Evolutionary conservation across 2,797 vertebrate species (phyloP), one percentile per base, ranked within the genome.

Genomic region (Carduelis carduelis): DNA sequence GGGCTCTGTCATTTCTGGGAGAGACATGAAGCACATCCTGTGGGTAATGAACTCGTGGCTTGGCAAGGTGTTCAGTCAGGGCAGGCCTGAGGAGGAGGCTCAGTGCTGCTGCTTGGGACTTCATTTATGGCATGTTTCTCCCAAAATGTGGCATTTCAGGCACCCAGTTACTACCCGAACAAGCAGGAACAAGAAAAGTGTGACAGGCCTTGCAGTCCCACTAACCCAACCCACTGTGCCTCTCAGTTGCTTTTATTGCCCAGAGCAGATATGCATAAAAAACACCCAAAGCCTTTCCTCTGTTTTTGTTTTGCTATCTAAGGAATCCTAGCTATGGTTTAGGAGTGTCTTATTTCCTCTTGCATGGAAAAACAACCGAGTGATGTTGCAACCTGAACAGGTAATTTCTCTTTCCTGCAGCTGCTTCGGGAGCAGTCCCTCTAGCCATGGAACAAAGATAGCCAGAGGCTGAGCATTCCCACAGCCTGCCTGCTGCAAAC

Each of bases 381-480:
- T 68, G 71, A 44, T 55, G 71, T 71, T 71, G 49, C 22, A 46
- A 7, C 32, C 60, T 37, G 13, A 49, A 4, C 34, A 72, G 77
- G 20, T 8, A 12, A 49, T 30, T 77, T 70, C 43, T 91, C 63
- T 89, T 47, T 81, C 59, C 83, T 90, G 39, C 39, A 47, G 4
- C 65, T 19, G 63, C 2, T 72, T 26, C 0, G 1, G 50, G 24
- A 61, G 13, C 35, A 18, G n/a, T 16, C 53, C 55, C 0, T 0
- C 43, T 37, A 81, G 11, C 11, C 46, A 30, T 18, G 35, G 80
- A 19, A 28, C 23, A 39, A n/a, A 75, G 61, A 53, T 4, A 77
- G 75, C 72, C 76, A 53, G 72, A n/a, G 82, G 75, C 34, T 75
- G 79, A 37, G 34, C 35, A n/a, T 64, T 76, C 28, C 43, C 65